Conservation (phyloP, 2,113 vertebrate species). For the Mobula hypostoma region DNA sequence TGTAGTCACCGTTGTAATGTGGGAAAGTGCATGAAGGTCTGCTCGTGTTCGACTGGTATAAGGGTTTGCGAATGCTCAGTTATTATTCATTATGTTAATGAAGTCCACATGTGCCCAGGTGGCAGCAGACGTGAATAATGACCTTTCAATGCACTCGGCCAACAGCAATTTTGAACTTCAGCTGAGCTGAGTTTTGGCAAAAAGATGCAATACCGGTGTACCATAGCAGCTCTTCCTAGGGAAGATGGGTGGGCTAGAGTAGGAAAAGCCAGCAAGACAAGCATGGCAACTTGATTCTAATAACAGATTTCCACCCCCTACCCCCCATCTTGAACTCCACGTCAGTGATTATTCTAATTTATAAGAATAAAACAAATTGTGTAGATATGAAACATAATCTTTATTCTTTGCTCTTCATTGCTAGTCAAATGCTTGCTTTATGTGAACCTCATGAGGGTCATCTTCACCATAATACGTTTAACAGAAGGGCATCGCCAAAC, state of each 20-base stretch:
- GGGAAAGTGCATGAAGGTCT: background rate
- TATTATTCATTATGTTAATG: conserved; percentile 23
- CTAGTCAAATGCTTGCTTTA: background rate
- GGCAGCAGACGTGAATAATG: background rate
- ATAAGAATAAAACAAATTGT: too few species aligned
- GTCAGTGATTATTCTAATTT: too few species aligned
- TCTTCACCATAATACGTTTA: background rate
- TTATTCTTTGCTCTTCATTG: too few species aligned
- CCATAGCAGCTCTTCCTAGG: background rate
- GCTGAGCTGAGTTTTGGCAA: conserved; percentile 1
- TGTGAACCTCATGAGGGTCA: background rate
- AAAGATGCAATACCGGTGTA: background rate
- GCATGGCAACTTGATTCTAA: background rate
- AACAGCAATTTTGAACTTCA: background rate
- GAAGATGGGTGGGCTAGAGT: background rate
- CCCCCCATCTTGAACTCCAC: too few species aligned
- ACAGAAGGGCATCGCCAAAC: background rate
- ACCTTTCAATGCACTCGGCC: conserved; percentile 11
- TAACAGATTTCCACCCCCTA: background rate
- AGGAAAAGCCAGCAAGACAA: background rate
- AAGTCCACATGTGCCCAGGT: background rate
- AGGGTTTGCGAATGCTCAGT: background rate
- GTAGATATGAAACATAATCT: background rate
- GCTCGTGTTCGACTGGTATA: background rate
- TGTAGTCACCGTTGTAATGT: background rate